phyloP scores from a whole-genome alignment of 2,797 vertebrate species.

The Myiotriccus ornatus region DNA sequence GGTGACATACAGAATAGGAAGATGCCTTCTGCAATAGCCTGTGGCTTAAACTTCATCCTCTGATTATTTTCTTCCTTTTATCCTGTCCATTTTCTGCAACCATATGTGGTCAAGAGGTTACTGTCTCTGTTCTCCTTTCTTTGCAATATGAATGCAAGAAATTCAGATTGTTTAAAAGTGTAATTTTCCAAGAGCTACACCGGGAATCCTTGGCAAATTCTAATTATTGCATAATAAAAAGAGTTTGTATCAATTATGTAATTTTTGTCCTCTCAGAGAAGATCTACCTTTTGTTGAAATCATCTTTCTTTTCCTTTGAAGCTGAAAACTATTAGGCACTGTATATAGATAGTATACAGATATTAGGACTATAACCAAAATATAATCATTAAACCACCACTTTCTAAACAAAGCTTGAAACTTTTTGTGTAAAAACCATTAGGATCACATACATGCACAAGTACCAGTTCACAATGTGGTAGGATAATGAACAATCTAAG shows the following conservation, averaged over 20 bases:
- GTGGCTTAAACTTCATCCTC: not conserved
- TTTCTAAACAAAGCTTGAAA: slow-evolving; percentile 49
- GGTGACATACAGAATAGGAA: not conserved
- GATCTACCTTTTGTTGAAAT: not conserved
- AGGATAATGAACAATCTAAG: slow-evolving; percentile 61
- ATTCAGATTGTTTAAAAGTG: not conserved
- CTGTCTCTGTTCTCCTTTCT: not conserved
- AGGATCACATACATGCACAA: slow-evolving; percentile 40
- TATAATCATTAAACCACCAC: slow-evolving; percentile 11
- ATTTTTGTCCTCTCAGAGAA: not conserved
- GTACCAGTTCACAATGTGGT: not conserved
- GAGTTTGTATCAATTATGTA: not conserved
- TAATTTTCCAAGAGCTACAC: not conserved
- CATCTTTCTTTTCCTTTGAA: not conserved
- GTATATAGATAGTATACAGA: not conserved
- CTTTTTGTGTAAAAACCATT: slow-evolving; percentile 35
- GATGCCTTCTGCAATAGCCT: not conserved
- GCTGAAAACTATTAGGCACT: not conserved
- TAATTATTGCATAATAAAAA: slow-evolving; percentile 24
- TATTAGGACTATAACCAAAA: slow-evolving; percentile 5
- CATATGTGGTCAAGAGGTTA: not conserved
- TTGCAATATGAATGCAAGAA: not conserved
- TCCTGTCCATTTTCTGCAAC: not conserved
- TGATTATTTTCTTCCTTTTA: not conserved
- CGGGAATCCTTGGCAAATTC: slow-evolving; percentile 10